Base-by-base conservation (phyloP, 1,140 invertebrate genomes). In the Nephila pilipes region DNA sequence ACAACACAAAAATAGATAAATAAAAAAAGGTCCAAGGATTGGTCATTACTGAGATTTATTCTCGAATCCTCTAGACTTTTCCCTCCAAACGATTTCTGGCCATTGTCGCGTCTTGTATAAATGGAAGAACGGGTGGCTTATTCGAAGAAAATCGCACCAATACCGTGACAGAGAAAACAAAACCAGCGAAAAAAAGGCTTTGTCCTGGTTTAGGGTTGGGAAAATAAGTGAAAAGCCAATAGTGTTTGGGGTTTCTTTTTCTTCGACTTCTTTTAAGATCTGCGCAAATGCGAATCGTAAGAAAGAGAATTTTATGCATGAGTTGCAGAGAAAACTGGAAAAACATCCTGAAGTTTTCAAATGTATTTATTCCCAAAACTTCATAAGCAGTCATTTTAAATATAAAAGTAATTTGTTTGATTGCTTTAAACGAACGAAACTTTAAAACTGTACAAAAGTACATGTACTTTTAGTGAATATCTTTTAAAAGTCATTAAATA, bases 11-110 rank as follows among this genome's bases (percentile, higher is more conserved):
- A 87, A 54, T 6, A 69, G 29, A 87, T n/a, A 63, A 38, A 63
- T n/a, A 87, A 87, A 87, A n/a, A 63, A 87, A 54, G 10, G 2
- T 46, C 14, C 80, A 22, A 36, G 57, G 16, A 54, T 16, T 32
- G 60, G 85, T 54, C 85, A 87, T 87, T 87, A 87, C 85, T 36
- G 29, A 87, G 85, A 87, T 87, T 87, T 87, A 87, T 87, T 87
- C 85, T 58, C 32, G 85, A 65, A 87, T 87, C 60, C 38, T 87
- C 60, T 6, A 32, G 58, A 87, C 85, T 65, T 87, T 58, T 69
- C 58, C 22, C 55, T 8, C 60, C n/a, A 87, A 87, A 65, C 58
- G 85, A 38, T 65, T 65, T 87, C 22, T 87, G 80, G 32, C 85
- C 58, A 87, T 87, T 87, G 85, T 87, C 85, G 60, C 58, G 32